Conservation (phyloP, 2,888 invertebrate genomes). For the Morpho achilles region DNA sequence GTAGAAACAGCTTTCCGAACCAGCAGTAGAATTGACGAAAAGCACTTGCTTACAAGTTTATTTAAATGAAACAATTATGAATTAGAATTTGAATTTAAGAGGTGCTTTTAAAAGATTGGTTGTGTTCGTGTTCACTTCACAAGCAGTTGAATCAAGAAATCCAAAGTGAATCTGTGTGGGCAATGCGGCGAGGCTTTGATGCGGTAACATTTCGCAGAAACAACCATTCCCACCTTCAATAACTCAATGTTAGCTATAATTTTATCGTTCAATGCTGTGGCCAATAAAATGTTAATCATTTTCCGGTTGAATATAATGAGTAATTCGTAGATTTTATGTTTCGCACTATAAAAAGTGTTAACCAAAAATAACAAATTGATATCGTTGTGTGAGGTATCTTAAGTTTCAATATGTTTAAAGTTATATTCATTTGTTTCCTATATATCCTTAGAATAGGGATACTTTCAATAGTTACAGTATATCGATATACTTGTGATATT, state of each 20-base stretch:
- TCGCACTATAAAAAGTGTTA: background rate
- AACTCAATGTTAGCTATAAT: slow-evolving; percentile 13
- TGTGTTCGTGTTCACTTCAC: too few relatives aligned
- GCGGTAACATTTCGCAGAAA: slow-evolving; percentile 37
- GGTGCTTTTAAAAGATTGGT: background rate
- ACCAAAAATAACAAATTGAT: too few relatives aligned
- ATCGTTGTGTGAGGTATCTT: too few relatives aligned
- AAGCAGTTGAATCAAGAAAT: background rate
- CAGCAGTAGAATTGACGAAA: too few relatives aligned
- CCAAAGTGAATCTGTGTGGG: background rate
- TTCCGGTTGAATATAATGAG: slow-evolving; percentile 6
- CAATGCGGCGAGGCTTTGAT: slow-evolving; percentile 43
- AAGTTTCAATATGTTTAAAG: too few relatives aligned
- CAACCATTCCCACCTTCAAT: slow-evolving; percentile 11
- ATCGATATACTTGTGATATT: too few relatives aligned
- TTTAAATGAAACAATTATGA: too few relatives aligned
- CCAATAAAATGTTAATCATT: slow-evolving; percentile 13
- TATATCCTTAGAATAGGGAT: too few relatives aligned
- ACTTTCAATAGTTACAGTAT: too few relatives aligned
- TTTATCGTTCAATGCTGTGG: slow-evolving; percentile 12
- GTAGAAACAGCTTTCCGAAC: too few relatives aligned
- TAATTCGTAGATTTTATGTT: background rate
- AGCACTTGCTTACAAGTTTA: too few relatives aligned
- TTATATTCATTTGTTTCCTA: too few relatives aligned
- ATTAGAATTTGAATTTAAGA: background rate